Conservation (phyloP, 2,113 vertebrate species). For the Pandion haliaetus region DNA sequence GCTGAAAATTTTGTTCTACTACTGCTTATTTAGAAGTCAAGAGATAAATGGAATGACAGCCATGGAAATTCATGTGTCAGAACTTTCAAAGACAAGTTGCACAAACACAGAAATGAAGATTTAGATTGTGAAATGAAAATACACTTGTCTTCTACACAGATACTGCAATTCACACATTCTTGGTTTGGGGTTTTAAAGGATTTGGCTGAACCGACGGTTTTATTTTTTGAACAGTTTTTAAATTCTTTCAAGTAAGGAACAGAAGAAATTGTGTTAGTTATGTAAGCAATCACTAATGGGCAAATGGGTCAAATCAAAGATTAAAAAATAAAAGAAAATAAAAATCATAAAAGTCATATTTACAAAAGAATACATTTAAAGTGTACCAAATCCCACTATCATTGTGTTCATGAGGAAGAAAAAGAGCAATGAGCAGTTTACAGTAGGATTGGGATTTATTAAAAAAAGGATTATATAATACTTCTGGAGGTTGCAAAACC, state of each 20-base stretch:
- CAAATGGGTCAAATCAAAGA: not conserved
- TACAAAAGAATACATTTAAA: not conserved
- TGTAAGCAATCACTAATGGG: not conserved
- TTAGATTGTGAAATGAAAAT: not conserved
- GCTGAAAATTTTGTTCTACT: not conserved
- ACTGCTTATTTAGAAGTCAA: not conserved
- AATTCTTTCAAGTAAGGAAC: not conserved
- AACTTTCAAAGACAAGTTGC: not conserved
- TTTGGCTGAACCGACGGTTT: not conserved
- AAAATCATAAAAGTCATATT: not conserved
- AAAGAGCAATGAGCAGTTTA: not conserved
- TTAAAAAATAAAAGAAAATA: not conserved
- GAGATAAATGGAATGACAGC: not conserved
- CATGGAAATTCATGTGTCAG: not conserved
- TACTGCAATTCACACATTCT: not conserved
- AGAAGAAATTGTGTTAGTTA: not conserved
- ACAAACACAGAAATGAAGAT: slow-evolving; percentile 8
- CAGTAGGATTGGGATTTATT: not conserved
- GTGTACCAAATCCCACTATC: not conserved
- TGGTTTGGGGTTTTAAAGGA: not conserved
- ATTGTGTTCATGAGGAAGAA: not conserved
- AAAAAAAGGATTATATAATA: not conserved
- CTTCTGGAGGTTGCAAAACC: not conserved
- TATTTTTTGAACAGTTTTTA: not conserved
- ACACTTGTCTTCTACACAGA: not conserved